Percentiles rank a stretch among this genome's conserved stretches.
Evolutionary conservation across 2,113 vertebrate species (phyloP).

Genomic region (Pangasianodon gigas): DNA sequence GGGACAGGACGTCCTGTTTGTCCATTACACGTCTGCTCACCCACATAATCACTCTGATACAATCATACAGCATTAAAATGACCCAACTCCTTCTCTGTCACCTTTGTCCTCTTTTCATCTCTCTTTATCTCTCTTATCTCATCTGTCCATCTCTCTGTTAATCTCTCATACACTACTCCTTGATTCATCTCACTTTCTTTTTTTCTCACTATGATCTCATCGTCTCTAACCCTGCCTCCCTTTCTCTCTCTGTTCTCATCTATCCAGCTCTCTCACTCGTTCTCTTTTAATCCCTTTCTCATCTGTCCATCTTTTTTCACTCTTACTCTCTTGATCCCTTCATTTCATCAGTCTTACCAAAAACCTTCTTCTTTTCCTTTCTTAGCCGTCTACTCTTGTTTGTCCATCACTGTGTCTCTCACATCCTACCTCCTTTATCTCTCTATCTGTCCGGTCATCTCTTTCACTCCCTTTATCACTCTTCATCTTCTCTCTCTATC

Average conservation of each 20-base stretch:
- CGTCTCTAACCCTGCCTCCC: not conserved
- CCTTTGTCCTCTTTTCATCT: not conserved
- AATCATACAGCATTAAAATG: not conserved
- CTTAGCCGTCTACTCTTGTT: not conserved
- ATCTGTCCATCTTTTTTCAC: not conserved
- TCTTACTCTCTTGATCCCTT: not conserved
- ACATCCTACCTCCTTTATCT: not conserved
- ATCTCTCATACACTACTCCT: not conserved
- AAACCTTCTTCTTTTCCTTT: not conserved
- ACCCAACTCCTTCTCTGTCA: not conserved
- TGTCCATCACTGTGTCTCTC: not conserved
- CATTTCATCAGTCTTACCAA: not conserved
- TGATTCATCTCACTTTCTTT: not conserved
- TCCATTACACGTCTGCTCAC: not conserved
- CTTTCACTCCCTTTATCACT: not conserved
- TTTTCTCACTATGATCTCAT: not conserved
- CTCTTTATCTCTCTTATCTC: constrained; percentile 15
- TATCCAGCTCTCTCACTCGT: not conserved
- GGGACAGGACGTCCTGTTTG: not conserved
- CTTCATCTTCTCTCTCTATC: not conserved
- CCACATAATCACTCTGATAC: not conserved
- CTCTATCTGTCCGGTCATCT: not conserved
- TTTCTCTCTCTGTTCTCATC: not conserved
- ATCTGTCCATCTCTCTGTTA: constrained; percentile 9
- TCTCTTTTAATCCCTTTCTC: not conserved